phyloP scores from a whole-genome alignment of 2,888 invertebrate species.

The Vandiemenella viatica region DNA sequence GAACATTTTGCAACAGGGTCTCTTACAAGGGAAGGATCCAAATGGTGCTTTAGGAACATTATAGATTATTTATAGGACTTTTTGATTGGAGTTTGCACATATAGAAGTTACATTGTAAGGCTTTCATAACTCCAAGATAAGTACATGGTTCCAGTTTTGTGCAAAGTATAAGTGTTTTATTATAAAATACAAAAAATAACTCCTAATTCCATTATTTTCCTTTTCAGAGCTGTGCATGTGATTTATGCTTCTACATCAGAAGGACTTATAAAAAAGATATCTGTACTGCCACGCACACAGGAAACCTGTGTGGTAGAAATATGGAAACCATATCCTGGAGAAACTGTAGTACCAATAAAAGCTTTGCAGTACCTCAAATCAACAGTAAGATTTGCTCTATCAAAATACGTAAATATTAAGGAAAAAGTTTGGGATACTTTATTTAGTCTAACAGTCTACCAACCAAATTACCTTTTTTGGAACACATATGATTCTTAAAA shows the following conservation, averaged over 20 bases:
- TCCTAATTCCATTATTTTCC: too few relatives aligned
- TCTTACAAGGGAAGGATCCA: too few relatives aligned
- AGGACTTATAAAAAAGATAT: slow-evolving; percentile 65
- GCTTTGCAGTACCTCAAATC: slow-evolving; percentile 66
- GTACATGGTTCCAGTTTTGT: too few relatives aligned
- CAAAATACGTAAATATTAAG: not conserved
- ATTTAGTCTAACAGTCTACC: too few relatives aligned
- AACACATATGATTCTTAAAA: not conserved
- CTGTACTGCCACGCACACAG: slow-evolving; percentile 50
- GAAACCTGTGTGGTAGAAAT: slow-evolving; percentile 74
- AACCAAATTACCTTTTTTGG: not conserved
- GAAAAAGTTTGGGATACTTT: too few relatives aligned
- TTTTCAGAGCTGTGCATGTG: slow-evolving; percentile 44
- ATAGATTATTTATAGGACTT: not conserved
- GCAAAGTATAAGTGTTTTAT: too few relatives aligned
- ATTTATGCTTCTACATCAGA: slow-evolving; percentile 65
- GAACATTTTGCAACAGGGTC: too few relatives aligned
- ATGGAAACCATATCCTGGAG: slow-evolving; percentile 52
- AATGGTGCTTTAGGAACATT: not conserved
- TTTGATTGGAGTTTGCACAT: too few relatives aligned
- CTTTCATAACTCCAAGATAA: too few relatives aligned
- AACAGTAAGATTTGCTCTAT: slow-evolving; percentile 39
- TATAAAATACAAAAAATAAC: slow-evolving; percentile 1
- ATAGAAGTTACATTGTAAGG: too few relatives aligned
- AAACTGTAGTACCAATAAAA: slow-evolving; percentile 38